These are phyloP conservation scores for Metridium senile DNA, from an alignment of 92 coral and sea anemone species.

Conservation along the genomic window DNA sequence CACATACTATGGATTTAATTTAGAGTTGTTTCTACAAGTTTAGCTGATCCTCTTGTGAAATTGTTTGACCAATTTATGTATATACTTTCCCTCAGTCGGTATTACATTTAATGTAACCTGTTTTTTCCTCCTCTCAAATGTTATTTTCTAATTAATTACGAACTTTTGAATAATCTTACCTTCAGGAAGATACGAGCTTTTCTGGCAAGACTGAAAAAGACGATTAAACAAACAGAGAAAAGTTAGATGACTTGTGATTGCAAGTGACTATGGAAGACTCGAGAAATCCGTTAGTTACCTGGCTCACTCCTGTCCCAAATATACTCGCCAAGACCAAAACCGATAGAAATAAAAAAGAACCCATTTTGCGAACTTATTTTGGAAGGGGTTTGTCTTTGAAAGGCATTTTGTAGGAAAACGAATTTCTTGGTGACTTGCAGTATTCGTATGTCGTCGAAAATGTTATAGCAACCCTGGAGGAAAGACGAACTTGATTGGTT, in stretches of 20 bases:
- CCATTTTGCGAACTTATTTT: neutral
- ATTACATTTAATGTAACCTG: no score
- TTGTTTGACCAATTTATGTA: no score
- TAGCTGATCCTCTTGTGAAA: no score
- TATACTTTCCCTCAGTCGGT: no score
- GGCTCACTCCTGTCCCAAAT: neutral
- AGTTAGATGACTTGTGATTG: no score
- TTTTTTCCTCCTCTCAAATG: no score
- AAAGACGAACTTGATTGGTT: neutral
- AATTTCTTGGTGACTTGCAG: neutral
- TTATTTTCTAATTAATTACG: no score
- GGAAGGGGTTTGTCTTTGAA: neutral
- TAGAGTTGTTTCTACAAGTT: no score
- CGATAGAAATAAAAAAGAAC: neutral
- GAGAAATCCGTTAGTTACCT: neutral
- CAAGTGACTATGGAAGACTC: no score
- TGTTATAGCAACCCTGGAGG: neutral
- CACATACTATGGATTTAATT: no score
- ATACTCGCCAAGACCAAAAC: neutral
- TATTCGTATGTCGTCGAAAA: neutral
- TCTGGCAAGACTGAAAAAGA: neutral
- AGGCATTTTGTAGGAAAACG: neutral
- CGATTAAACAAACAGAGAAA: no score
- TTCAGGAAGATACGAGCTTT: neutral
- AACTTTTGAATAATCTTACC: no score